Percentiles rank a stretch among this genome's conserved stretches.
phyloP scores from a whole-genome alignment of 2,888 invertebrate genomes.

The Netelia fuscicornis region DNA sequence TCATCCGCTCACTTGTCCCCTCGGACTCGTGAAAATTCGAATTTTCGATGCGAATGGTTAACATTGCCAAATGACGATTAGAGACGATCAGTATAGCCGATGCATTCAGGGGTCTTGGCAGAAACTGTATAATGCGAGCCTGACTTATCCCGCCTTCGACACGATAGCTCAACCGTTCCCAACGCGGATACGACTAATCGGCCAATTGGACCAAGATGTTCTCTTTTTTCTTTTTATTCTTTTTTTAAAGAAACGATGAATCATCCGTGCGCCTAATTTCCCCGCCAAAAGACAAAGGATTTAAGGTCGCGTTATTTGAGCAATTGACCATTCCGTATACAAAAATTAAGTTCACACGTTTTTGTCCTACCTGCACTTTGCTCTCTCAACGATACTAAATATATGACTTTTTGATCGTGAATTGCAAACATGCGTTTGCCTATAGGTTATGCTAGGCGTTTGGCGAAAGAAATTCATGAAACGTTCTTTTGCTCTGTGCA shows the following conservation, averaged over 20 bases:
- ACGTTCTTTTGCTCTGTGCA: not conserved
- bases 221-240: not conserved
- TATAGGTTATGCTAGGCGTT: constrained; percentile 51
- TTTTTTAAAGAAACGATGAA: not conserved
- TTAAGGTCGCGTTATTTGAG: not conserved
- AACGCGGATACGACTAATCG: not conserved
- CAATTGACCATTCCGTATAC: not conserved
- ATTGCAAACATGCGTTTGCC: constrained; percentile 15
- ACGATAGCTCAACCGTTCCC: not conserved
- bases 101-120: constrained; percentile 17
- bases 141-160: constrained; percentile 12
- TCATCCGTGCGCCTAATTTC: not conserved
- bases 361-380: too few relatives aligned
- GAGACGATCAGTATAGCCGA: not conserved
- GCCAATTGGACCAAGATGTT: not conserved
- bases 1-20: constrained; percentile 33
- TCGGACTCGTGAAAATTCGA: constrained; percentile 20
- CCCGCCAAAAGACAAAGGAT: constrained; percentile 26
- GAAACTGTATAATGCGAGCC: constrained; percentile 12
- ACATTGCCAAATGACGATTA: constrained; percentile 51
- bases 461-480: constrained; percentile 1
- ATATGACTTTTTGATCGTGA: too few relatives aligned
- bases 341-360: too few relatives aligned
- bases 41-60: constrained; percentile 5
- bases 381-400: too few relatives aligned